Evolutionary conservation across 2,888 invertebrate species (phyloP).

Genomic region (Agrotis ipsilon): DNA sequence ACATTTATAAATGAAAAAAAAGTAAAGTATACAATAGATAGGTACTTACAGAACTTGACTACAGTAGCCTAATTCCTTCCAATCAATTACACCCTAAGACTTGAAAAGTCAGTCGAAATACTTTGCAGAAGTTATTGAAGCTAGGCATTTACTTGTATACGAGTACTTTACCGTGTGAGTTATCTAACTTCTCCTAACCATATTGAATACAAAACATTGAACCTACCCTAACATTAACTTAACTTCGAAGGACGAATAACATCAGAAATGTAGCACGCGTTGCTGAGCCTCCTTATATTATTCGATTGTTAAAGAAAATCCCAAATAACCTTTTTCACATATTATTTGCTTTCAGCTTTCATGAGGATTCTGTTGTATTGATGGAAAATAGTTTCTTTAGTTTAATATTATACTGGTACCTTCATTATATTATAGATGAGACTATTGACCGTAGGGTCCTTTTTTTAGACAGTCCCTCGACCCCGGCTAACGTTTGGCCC

Average conservation of each 20-base stretch:
- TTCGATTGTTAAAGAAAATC: constrained; percentile 45
- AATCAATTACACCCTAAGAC: neutral
- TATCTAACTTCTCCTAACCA: constrained; percentile 17
- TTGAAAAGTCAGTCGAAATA: neutral
- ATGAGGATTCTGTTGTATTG: constrained; percentile 14
- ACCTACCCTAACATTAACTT: constrained; percentile 41
- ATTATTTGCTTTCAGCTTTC: constrained; percentile 25
- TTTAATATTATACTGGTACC: neutral
- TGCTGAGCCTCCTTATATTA: constrained; percentile 30
- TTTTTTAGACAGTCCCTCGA: too few species aligned
- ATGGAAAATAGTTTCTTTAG: constrained; percentile 2
- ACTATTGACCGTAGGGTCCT: neutral
- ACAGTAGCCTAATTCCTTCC: neutral
- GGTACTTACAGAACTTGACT: neutral
- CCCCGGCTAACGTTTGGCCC: too few species aligned
- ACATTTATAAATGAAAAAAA: neutral
- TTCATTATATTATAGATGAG: too few species aligned
- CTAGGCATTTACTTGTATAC: constrained; percentile 3
- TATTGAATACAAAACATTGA: constrained; percentile 36
- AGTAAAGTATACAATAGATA: too few species aligned
- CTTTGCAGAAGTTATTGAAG: constrained; percentile 3
- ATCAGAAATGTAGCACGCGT: constrained; percentile 41
- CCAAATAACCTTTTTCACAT: constrained; percentile 22
- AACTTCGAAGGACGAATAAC: constrained; percentile 32
- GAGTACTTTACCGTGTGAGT: neutral